Evolutionary conservation across 1,140 invertebrate genomes (phyloP).

Genomic region (Drosophila varians): DNA sequence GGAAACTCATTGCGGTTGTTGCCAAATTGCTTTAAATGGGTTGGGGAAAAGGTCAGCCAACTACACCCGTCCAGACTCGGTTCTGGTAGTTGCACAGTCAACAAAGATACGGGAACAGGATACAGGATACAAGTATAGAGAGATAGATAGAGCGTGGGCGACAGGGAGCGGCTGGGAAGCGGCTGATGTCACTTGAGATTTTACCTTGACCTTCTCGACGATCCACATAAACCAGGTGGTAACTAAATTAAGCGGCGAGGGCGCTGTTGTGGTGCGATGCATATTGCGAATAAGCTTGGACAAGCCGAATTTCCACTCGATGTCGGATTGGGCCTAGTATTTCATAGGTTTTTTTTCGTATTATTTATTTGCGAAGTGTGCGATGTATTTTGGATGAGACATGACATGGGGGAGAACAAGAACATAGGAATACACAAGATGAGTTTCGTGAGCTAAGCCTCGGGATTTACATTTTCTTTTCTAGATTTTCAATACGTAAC

Average conservation of each 20-base stretch:
- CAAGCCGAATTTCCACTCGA: slow-evolving; percentile 99
- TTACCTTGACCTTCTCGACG: slow-evolving; percentile 90
- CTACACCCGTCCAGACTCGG: slow-evolving; percentile 51
- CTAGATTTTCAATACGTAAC: slow-evolving; percentile 45
- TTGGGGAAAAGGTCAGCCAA: slow-evolving; percentile 82
- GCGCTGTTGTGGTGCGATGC: slow-evolving; percentile 98
- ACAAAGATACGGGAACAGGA: slow-evolving; percentile 17
- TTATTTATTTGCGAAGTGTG: slow-evolving; percentile 27
- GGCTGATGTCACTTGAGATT: slow-evolving; percentile 21
- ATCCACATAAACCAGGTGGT: slow-evolving; percentile 96
- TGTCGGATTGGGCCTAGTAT: slow-evolving; percentile 98
- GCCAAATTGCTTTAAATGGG: slow-evolving; percentile 83
- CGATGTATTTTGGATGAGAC: slow-evolving; percentile 38
- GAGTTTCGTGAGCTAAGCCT: slow-evolving; percentile 53
- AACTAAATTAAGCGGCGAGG: slow-evolving; percentile 97
- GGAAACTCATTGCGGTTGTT: slow-evolving; percentile 64
- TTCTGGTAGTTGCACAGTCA: slow-evolving; percentile 34
- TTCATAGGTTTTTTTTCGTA: slow-evolving; percentile 68
- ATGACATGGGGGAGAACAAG: slow-evolving; percentile 60
- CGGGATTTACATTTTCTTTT: slow-evolving; percentile 18
- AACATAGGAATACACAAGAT: slow-evolving; percentile 64
- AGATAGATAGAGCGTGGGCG: slow-evolving; percentile 1
- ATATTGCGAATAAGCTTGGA: slow-evolving; percentile 99
- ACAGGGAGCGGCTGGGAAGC: slow-evolving; percentile 31
- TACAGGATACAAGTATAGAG: slow-evolving; percentile 17